Evolutionary conservation across 2,888 invertebrate species (phyloP).

Genomic region (Agrypnus murinus): DNA sequence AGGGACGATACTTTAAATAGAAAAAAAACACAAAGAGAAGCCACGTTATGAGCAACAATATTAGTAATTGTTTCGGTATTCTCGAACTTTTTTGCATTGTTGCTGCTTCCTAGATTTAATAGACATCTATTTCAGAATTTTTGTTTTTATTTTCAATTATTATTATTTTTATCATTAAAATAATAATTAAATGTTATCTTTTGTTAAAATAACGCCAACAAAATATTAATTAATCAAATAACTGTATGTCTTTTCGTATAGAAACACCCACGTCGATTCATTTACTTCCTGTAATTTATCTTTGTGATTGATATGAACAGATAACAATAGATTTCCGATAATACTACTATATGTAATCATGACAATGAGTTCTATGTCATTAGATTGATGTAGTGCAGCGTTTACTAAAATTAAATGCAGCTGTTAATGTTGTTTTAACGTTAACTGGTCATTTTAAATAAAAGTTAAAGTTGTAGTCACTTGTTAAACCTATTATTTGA

Average conservation of each 20-base stretch:
- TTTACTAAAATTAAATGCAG: not conserved
- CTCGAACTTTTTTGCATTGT: no score
- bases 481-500: no score
- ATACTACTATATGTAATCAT: not conserved
- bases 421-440: not conserved
- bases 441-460: not conserved
- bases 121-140: no score
- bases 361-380: not conserved
- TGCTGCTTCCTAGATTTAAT: no score
- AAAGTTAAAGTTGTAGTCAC: not conserved
- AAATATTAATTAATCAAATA: not conserved
- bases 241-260: slow-evolving; percentile 7
- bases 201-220: no score
- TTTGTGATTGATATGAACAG: slow-evolving; percentile 1
- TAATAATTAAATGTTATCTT: no score
- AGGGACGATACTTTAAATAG: no score
- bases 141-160: no score
- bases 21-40: no score
- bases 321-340: slow-evolving; percentile 4
- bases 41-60: no score
- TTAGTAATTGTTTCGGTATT: no score
- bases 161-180: no score
- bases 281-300: not conserved
- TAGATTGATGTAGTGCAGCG: not conserved
- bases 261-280: not conserved